Evolutionary conservation across 2,797 vertebrate species (phyloP).

Genomic region (Cynodonichthys magdalenae): DNA sequence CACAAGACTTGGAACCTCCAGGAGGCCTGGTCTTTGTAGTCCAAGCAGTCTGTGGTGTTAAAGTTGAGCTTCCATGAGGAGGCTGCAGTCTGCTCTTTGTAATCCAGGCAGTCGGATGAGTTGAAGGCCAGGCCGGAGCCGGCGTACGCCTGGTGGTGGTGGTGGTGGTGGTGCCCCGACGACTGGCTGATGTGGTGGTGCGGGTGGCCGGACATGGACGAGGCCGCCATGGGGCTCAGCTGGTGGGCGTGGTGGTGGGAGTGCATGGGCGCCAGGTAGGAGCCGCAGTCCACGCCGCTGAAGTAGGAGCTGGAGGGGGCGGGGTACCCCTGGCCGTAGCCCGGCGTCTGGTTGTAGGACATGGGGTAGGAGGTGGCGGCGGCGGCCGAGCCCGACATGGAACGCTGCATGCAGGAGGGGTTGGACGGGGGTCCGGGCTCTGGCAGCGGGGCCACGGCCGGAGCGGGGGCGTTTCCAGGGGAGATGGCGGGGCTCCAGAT

Average conservation of each 20-base stretch:
- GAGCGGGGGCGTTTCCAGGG: conserved; percentile 83
- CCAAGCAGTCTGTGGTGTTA: conserved; percentile 97
- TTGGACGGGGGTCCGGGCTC: conserved; percentile 87
- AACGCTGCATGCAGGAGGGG: conserved; percentile 94
- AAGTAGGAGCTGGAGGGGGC: conserved; percentile 94
- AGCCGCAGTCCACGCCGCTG: conserved; percentile 94
- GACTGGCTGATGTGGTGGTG: conserved; percentile 95
- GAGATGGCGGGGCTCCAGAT: conserved; percentile 99
- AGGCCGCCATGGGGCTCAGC: conserved; percentile 95
- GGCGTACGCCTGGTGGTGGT: conserved; percentile 91
- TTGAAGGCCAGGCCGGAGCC: conserved; percentile 91
- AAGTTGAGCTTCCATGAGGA: conserved; percentile 99
- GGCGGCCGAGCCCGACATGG: conserved; percentile 81
- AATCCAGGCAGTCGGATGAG: conserved; percentile 98
- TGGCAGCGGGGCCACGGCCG: conserved; percentile 82
- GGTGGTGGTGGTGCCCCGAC: conserved; percentile 92
- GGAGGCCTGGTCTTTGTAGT: conserved; percentile 99
- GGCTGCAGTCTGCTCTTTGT: conserved; percentile 92
- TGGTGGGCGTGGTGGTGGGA: conserved; percentile 92
- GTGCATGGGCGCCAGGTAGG: conserved; percentile 96
- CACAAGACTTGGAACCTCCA: conserved; percentile 99
- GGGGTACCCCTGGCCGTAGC: conserved; percentile 93
- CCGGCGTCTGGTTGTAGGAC: conserved; percentile 92
- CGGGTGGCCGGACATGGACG: conserved; percentile 89
- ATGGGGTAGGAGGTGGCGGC: conserved; percentile 89